Percentiles rank a stretch among this genome's conserved stretches.
Evolutionary conservation across 2,888 invertebrate genomes (phyloP).

Genomic region (Apamea monoglypha): DNA sequence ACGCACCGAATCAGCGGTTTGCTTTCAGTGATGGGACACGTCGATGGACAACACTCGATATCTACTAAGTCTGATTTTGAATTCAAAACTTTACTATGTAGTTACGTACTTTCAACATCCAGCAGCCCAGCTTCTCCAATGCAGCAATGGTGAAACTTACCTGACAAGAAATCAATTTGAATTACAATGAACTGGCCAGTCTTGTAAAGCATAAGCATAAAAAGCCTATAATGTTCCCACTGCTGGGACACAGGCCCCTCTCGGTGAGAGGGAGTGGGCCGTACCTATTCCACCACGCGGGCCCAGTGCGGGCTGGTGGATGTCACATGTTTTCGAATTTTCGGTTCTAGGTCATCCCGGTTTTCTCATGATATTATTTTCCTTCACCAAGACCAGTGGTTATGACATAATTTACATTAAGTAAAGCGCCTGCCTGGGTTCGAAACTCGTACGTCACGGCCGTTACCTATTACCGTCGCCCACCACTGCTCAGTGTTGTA

Average conservation of each 20-base stretch:
- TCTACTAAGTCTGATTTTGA: not conserved
- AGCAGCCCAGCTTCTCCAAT: not conserved
- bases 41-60: conserved; percentile 13
- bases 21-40: conserved; percentile 70
- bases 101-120: not conserved
- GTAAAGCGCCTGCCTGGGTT: not conserved
- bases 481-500: not conserved
- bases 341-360: not conserved
- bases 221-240: not conserved
- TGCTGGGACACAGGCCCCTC: not conserved
- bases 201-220: not conserved
- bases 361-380: not conserved
- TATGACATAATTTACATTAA: not conserved
- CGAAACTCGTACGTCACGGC: not conserved
- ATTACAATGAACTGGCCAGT: not conserved
- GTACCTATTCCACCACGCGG: not conserved
- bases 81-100: not conserved
- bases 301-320: not conserved
- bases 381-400: not conserved
- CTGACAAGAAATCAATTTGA: not conserved
- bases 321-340: not conserved
- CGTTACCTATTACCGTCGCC: not conserved
- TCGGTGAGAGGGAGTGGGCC: not conserved
- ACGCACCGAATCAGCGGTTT: conserved; percentile 86
- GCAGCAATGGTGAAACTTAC: not conserved